Conservation (phyloP, 2,113 vertebrate species). For the Psephotus haematonotus region DNA sequence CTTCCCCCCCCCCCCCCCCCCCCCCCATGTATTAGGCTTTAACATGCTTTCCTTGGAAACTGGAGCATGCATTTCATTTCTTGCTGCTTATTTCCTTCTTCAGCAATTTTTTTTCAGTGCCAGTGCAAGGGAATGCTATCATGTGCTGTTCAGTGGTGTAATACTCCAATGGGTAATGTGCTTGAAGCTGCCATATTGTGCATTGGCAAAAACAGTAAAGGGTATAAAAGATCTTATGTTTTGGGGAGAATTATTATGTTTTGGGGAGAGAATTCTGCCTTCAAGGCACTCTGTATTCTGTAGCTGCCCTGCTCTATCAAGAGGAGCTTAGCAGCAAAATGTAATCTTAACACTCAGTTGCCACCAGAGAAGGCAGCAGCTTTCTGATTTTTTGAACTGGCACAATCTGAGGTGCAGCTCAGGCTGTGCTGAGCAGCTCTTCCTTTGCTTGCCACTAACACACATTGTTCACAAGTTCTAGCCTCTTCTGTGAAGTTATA, state of each 20-base stretch:
- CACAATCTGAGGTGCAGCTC: neutral
- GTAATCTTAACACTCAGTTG: neutral
- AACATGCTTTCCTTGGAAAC: slow-evolving; percentile 48
- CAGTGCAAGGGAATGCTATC: neutral
- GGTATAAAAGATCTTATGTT: neutral
- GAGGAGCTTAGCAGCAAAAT: neutral
- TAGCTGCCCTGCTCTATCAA: neutral
- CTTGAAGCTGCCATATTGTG: slow-evolving; percentile 1
- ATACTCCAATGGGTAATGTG: neutral
- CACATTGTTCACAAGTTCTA: neutral
- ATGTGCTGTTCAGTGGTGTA: neutral
- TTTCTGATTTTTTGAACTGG: neutral
- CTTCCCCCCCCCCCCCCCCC: no score
- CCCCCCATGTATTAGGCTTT: neutral
- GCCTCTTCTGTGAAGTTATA: neutral
- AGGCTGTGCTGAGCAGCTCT: neutral
- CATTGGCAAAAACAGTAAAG: neutral
- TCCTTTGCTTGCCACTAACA: neutral
- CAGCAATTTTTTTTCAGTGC: neutral
- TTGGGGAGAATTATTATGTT: neutral
- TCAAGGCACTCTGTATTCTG: neutral
- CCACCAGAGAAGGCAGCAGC: neutral
- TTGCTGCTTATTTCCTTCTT: slow-evolving; percentile 1
- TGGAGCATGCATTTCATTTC: slow-evolving; percentile 28
- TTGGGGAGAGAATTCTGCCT: neutral